Conservation (phyloP, 1,140 invertebrate species). For the Phymorhynchus buccinoides region DNA sequence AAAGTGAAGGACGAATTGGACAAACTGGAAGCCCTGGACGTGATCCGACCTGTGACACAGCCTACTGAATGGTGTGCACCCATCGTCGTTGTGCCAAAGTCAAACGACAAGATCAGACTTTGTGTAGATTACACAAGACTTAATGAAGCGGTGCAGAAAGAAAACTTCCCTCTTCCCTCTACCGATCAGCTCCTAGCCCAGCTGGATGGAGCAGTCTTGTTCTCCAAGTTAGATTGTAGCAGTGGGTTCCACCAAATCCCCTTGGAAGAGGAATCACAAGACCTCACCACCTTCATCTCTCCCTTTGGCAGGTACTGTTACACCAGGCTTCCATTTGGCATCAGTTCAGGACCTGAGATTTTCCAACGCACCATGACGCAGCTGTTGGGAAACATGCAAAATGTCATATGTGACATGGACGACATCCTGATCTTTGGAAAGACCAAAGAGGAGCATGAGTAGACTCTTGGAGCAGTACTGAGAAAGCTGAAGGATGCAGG, state of each 20-base stretch:
- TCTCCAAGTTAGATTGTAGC: constrained; percentile 36
- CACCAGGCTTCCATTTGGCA: constrained; percentile 71
- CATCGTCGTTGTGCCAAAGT: constrained; percentile 20
- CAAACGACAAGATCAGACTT: constrained; percentile 42
- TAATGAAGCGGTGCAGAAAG: constrained; percentile 39
- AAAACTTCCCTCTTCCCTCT: constrained; percentile 36
- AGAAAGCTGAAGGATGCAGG: constrained; percentile 49
- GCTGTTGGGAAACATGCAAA: constrained; percentile 37
- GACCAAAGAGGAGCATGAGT: constrained; percentile 52
- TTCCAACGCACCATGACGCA: constrained; percentile 46
- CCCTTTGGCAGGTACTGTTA: constrained; percentile 71
- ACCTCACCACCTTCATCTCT: constrained; percentile 51
- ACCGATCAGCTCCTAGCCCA: constrained; percentile 42
- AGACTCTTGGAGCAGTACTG: constrained; percentile 54
- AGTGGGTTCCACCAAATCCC: constrained; percentile 44
- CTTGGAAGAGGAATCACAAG: constrained; percentile 28
- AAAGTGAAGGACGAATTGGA: constrained; percentile 1
- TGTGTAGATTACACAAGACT: constrained; percentile 48
- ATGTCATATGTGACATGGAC: constrained; percentile 47
- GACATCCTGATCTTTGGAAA: constrained; percentile 57
- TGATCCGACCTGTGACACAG: background rate
- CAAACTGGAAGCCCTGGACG: background rate
- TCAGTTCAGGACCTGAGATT: constrained; percentile 53
- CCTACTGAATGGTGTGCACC: constrained; percentile 21
- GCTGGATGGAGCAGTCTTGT: constrained; percentile 65